Evolutionary conservation across 2,113 vertebrate species (phyloP), one percentile per base, ranked within the genome.

Genomic region (Orcinus orca): DNA sequence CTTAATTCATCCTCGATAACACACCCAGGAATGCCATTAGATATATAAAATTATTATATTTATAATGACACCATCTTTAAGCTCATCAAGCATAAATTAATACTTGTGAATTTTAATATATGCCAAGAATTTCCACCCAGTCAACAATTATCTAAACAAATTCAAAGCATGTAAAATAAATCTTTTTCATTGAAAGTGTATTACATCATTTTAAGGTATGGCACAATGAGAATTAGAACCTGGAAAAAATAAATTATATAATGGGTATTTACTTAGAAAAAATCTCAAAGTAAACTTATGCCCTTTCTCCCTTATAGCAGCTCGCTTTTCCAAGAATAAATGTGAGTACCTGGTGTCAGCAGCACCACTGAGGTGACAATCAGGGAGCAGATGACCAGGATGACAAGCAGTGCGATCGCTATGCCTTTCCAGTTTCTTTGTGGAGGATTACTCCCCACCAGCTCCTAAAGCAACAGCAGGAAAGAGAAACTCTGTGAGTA

Each of bases 371-470:
- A 99, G 98, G 99, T 99, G 99, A 99, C 99, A 87, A 99, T 99
- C 98, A 99, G 96, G 85, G 99, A 99, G 98, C 99, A 99, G 99
- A 99, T 99, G 98, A 99, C 99, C 97, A 99, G 99, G 98, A 99
- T 99, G 97, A 99, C 99, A 86, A 99, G 99, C 93, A 99, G 99
- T 11, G 99, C 99, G 84, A 99, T 99, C 44, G 99, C 99, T 96
- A 99, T 99, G 95, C 99, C 99, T 96, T 99, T 99, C 99, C 99
- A 99, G 99, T 99, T 99, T 84, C 99, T 99, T 98, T 99, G 99
- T 6, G 99, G 99, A 97, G 99, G 99, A 98, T 99, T 99, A 87
- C 99, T 99, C 81, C 99, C 99, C 98, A 99, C 99, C 99, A 99
- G 98, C 99, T 99, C 99, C 99, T 99, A 93, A 62, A 97, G 97